Conservation (phyloP, 2,113 vertebrate genomes). For the Strix aluco region DNA sequence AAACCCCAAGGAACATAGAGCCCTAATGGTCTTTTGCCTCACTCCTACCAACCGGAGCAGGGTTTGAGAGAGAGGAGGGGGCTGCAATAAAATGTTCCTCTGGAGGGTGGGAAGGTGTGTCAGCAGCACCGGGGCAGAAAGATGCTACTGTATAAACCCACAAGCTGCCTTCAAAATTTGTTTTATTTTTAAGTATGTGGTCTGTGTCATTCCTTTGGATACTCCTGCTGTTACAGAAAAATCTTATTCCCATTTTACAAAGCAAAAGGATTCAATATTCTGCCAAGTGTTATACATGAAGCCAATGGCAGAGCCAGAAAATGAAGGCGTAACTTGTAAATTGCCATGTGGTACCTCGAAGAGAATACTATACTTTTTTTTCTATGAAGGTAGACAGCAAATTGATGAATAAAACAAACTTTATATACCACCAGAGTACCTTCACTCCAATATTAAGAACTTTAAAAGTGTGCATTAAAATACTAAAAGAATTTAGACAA, state of each 20-base stretch:
- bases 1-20: background rate
- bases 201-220: background rate
- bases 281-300: background rate
- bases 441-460: background rate
- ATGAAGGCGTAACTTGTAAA: background rate
- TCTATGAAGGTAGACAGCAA: background rate
- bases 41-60: background rate
- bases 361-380: background rate
- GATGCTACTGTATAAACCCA: background rate
- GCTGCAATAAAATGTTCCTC: background rate
- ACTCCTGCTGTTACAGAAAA: background rate
- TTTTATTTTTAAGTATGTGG: background rate
- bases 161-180: background rate
- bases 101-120: background rate
- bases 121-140: background rate
- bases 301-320: background rate
- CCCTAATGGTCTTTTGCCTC: background rate
- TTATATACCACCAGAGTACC: background rate
- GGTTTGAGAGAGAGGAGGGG: fast-evolving
- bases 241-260: background rate
- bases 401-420: background rate
- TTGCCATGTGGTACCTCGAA: background rate
- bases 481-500: background rate
- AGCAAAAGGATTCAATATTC: background rate
- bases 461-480: background rate